These are phyloP conservation scores for Bugulina stolonifera DNA, from an alignment of 2,888 invertebrate species.

Conservation along the genomic window DNA sequence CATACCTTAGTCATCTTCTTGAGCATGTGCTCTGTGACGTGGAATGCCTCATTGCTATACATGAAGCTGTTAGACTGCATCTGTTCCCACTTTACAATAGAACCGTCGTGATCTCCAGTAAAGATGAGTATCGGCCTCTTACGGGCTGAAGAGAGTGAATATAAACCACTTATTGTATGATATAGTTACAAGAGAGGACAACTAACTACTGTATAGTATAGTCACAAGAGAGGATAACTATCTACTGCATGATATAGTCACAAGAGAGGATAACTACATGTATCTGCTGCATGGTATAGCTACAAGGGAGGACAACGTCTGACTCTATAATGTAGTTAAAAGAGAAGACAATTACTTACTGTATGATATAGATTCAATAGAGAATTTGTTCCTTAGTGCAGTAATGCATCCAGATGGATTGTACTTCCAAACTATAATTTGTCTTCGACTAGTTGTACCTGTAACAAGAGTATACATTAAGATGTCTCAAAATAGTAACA, in stretches of 20 bases:
- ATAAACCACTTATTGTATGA: background rate
- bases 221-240: no score
- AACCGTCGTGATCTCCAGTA: slow-evolving; percentile 47
- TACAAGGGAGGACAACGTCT: background rate
- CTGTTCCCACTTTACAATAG: slow-evolving; percentile 51
- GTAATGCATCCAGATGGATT: slow-evolving; percentile 50
- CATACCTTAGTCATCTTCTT: slow-evolving; percentile 24
- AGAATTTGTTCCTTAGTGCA: slow-evolving; percentile 41
- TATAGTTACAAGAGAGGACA: background rate
- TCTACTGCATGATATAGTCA: background rate
- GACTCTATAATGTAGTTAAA: no score
- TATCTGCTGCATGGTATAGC: no score
- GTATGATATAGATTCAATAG: slow-evolving; percentile 48
- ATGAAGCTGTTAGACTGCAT: slow-evolving; percentile 53
- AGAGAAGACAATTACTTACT: slow-evolving; percentile 37
- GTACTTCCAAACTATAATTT: slow-evolving; percentile 51
- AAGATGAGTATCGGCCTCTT: slow-evolving; percentile 51
- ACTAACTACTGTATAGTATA: background rate
- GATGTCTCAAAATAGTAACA: slow-evolving; percentile 26
- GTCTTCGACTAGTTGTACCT: slow-evolving; percentile 49
- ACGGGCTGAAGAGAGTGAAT: slow-evolving; percentile 36
- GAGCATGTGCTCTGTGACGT: slow-evolving; percentile 24
- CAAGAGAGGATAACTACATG: no score
- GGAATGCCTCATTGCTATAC: slow-evolving; percentile 38
- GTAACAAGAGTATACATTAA: slow-evolving; percentile 11